phyloP scores from a whole-genome alignment of 2,888 invertebrate genomes.

The Minunthozetes semirufus region DNA sequence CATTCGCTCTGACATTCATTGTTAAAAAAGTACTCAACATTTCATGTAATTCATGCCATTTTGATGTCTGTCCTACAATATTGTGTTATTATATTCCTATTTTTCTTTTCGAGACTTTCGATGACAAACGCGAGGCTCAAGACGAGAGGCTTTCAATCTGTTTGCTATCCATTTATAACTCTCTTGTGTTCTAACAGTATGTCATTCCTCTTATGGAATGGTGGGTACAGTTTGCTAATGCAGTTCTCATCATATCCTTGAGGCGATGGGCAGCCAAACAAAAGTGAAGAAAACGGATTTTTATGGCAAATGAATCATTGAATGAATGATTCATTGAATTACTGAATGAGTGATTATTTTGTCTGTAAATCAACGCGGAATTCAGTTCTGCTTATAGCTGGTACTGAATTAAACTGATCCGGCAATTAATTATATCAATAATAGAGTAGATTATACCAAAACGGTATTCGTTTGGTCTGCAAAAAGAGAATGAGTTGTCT shows the following conservation, averaged over 20 bases:
- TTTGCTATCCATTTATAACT: constrained; percentile 10
- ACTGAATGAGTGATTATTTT: background rate
- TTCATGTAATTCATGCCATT: background rate
- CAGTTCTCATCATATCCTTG: constrained; percentile 17
- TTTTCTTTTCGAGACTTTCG: background rate
- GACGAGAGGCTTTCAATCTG: background rate
- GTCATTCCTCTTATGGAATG: background rate
- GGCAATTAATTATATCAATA: background rate
- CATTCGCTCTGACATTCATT: background rate
- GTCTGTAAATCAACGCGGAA: background rate
- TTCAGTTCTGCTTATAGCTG: background rate
- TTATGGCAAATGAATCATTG: constrained; percentile 5
- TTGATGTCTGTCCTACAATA: background rate
- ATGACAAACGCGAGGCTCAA: background rate
- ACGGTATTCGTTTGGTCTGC: background rate
- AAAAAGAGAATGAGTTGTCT: background rate
- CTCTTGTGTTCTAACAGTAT: constrained; percentile 18
- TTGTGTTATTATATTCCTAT: background rate
- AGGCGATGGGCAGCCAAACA: background rate
- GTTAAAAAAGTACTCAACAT: background rate
- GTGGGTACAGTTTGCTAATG: background rate
- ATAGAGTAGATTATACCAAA: background rate
- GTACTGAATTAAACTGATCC: background rate
- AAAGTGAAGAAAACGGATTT: constrained; percentile 17
- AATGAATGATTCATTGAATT: background rate